Evolutionary conservation across 2,888 invertebrate species (phyloP).

Genomic region (Slavum lentiscoides): DNA sequence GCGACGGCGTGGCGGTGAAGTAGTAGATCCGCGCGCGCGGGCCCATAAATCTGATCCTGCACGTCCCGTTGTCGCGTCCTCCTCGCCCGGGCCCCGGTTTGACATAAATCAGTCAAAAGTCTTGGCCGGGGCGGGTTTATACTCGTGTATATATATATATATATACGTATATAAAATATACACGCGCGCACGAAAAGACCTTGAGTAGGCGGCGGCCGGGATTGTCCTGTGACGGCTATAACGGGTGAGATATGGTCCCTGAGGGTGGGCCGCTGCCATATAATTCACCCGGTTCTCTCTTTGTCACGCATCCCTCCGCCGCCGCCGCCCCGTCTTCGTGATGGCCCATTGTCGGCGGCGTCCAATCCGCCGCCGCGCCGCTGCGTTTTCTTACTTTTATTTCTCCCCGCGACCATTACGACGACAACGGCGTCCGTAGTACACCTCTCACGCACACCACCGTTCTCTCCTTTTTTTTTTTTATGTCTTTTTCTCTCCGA

Average conservation of each 20-base stretch:
- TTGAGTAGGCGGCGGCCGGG: constrained; percentile 54
- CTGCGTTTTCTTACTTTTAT: constrained; percentile 44
- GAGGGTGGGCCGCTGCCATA: constrained; percentile 54
- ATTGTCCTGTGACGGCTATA: constrained; percentile 54
- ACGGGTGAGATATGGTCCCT: constrained; percentile 53
- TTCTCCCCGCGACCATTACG: constrained; percentile 26
- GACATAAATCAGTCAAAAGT: constrained; percentile 54
- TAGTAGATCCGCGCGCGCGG: constrained; percentile 46
- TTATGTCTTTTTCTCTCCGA: background rate
- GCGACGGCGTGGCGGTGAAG: constrained; percentile 30
- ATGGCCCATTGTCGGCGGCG: constrained; percentile 53
- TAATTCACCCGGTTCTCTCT: constrained; percentile 54
- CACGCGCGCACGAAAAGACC: constrained; percentile 42
- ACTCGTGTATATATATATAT: background rate
- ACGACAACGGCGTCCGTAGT: too few relatives aligned
- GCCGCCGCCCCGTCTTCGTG: constrained; percentile 35
- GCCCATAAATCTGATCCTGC: constrained; percentile 53
- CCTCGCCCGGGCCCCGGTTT: constrained; percentile 45
- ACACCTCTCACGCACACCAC: background rate
- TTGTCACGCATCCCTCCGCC: constrained; percentile 50
- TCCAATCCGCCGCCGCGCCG: constrained; percentile 23
- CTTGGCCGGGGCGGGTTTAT: constrained; percentile 52
- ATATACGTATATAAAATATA: constrained; percentile 1
- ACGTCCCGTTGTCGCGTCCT: constrained; percentile 48
- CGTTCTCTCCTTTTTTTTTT: background rate